Conservation (phyloP, 2,888 invertebrate genomes). For the Mimas tiliae region DNA sequence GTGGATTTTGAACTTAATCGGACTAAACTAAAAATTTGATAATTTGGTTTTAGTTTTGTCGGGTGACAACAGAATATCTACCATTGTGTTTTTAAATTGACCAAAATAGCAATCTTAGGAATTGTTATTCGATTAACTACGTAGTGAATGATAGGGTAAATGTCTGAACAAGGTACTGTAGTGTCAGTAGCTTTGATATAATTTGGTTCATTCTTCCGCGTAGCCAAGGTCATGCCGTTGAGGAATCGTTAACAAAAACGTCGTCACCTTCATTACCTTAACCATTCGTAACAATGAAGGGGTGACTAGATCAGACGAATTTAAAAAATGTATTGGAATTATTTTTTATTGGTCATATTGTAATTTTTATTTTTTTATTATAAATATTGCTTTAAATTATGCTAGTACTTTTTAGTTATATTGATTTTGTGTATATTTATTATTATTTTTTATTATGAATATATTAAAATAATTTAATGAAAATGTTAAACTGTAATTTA, state of each 20-base stretch:
- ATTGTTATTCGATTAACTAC: not conserved
- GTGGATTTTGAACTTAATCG: too few relatives aligned
- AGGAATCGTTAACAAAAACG: constrained; percentile 52
- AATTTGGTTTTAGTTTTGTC: too few relatives aligned
- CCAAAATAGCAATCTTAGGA: not conserved
- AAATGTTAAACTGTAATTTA: too few relatives aligned
- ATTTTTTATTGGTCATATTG: not conserved
- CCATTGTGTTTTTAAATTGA: not conserved
- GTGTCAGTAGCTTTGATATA: constrained; percentile 49
- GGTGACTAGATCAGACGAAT: constrained; percentile 22
- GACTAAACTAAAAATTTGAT: too few relatives aligned
- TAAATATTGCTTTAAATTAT: too few relatives aligned
- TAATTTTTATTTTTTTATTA: too few relatives aligned
- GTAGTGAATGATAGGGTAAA: not conserved
- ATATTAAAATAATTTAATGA: too few relatives aligned
- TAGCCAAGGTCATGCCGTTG: constrained; percentile 58
- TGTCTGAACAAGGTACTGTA: constrained; percentile 30
- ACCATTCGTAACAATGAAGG: constrained; percentile 27
- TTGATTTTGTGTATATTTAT: too few relatives aligned
- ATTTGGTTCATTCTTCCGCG: constrained; percentile 64
- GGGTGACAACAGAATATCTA: too few relatives aligned
- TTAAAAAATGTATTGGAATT: not conserved
- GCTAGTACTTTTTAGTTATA: too few relatives aligned
- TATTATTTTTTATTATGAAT: too few relatives aligned
- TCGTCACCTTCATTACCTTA: constrained; percentile 40